Evolutionary conservation across 2,113 vertebrate genomes (phyloP), one percentile per base, ranked within the genome.

Genomic region (Zapornia atra): DNA sequence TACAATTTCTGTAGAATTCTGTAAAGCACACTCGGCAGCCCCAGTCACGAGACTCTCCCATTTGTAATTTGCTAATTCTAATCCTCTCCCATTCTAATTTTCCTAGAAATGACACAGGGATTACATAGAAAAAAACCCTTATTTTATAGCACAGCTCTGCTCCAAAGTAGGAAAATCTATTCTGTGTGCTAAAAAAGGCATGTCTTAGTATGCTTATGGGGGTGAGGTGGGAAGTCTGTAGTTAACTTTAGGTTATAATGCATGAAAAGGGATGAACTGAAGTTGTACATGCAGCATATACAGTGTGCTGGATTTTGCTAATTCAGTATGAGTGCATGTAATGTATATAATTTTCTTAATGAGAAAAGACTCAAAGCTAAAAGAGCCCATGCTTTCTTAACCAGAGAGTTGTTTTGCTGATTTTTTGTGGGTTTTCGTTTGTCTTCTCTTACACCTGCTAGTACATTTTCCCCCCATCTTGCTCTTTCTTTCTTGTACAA

Each of bases 151-250:
- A 65, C 14, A 63, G 31, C 28, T 92, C 33, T 69, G 12, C 54
- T 63, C 19, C 16, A 8, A 70, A 80, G 21, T 9, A 66, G 54
- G 22, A 82, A 77, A 69, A 69, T 46, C 26, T 44, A 9, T 56
- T 60, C 38, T 31, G 12, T 31, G 42, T 11, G 3, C 28, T 71
- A 26, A 46, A 56, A 69, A 42, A 59, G 12, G 25, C 40, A 73
- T 0, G 1, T 24, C 15, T 65, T 4, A 0, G 22, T 48, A 11
- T 15, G 4, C 11, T 10, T 8, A 22, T 12, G 33, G 86, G 28
- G 14, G 68, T 15, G 44, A 57, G 3, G 48, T 19, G 16, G 34
- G 26, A 80, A 75, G 24, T 38, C 19, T 48, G 51, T 21, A 24
- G 38, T 54, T 91, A 61, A 31, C 24, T 66, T 71, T 5, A 59